phyloP scores from a whole-genome alignment of 53 echinoderm and acorn worm species.

The Echinarachnius parma region DNA sequence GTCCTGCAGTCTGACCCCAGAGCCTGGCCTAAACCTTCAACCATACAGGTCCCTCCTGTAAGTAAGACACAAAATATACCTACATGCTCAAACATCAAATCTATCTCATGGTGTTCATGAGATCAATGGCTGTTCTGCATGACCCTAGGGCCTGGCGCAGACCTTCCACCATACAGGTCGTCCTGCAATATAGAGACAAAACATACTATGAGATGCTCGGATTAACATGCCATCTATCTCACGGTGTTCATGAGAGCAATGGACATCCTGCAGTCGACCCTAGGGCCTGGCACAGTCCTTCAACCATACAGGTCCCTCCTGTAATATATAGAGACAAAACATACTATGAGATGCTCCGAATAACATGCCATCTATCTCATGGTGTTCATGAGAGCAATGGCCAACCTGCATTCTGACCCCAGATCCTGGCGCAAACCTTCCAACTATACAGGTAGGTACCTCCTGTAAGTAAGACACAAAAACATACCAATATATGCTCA shows the following conservation, averaged over 20 bases:
- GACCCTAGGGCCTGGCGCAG: conserved; percentile 64
- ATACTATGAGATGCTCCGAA: no score
- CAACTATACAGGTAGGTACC: conserved; percentile 55
- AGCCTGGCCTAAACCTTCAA: conserved; percentile 63
- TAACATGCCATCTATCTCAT: no score
- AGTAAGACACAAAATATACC: no score
- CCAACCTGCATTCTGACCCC: conserved; percentile 67
- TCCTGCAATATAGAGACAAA: no score
- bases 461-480: no score
- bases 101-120: conserved; percentile 80
- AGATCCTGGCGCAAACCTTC: conserved; percentile 66
- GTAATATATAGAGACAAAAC: no score
- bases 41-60: conserved; percentile 46
- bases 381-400: conserved; percentile 68
- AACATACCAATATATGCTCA: no score
- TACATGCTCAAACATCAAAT: no score
- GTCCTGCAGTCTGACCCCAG: conserved; percentile 73
- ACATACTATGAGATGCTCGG: no score
- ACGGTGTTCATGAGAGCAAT: conserved; percentile 69
- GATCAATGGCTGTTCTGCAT: conserved; percentile 64
- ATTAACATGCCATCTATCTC: no score
- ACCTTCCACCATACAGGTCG: conserved; percentile 66
- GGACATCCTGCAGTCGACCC: conserved; percentile 72
- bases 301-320: conserved; percentile 60
- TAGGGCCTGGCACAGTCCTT: conserved; percentile 60